Conservation (phyloP, 2,113 vertebrate species). For the Podarcis cretensis region DNA sequence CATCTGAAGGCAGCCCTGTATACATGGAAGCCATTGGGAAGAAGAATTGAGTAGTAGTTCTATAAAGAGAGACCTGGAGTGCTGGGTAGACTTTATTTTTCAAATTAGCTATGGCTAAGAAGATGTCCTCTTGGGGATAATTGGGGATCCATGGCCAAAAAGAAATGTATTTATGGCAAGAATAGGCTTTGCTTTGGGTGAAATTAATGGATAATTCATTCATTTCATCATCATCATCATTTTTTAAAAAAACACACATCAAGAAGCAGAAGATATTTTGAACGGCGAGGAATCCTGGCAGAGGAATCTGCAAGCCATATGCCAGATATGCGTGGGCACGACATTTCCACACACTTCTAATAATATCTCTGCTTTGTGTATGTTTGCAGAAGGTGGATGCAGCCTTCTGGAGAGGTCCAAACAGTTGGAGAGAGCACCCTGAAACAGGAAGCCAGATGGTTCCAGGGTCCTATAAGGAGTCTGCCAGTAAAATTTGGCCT, state of each 20-base stretch:
- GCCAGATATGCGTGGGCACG: conserved; percentile 62
- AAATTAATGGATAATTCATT: conserved; percentile 58
- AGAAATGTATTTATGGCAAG: conserved; percentile 4
- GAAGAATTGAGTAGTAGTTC: background rate
- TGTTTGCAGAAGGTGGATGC: conserved; percentile 64
- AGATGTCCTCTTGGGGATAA: background rate
- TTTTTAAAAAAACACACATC: conserved; percentile 19
- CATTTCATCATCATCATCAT: background rate
- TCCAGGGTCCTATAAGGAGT: conserved; percentile 48
- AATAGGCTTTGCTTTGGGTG: conserved; percentile 32
- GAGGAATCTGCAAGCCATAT: conserved; percentile 58
- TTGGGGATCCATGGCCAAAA: background rate
- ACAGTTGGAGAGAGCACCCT: conserved; percentile 48
- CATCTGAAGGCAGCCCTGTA: no score
- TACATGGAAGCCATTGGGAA: background rate
- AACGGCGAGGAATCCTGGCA: conserved; percentile 56
- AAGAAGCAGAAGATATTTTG: conserved; percentile 43
- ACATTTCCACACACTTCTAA: conserved; percentile 60
- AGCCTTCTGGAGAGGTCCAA: conserved; percentile 61
- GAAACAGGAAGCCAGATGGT: conserved; percentile 58
- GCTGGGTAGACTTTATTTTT: background rate
- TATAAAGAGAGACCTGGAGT: background rate
- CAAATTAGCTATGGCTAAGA: background rate
- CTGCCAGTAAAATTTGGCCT: conserved; percentile 6
- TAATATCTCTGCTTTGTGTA: conserved; percentile 63